Conservation (phyloP, 2,888 invertebrate species). For the Acrobasis suavella region DNA sequence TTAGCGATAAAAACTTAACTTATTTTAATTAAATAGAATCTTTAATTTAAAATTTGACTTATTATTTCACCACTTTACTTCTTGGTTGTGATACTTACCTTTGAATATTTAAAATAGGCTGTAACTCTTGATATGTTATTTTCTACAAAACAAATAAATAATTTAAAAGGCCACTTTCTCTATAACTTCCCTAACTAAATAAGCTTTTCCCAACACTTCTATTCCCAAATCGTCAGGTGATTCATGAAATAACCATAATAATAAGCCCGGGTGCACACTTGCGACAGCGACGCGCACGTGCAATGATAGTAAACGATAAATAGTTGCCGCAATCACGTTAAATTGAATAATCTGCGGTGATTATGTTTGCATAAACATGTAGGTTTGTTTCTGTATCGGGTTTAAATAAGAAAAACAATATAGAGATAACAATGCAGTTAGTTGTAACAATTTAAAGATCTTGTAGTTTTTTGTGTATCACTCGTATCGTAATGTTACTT, state of each 20-base stretch:
- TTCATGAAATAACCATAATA: slow-evolving; percentile 13
- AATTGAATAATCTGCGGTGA: slow-evolving; percentile 21
- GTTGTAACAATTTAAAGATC: not conserved
- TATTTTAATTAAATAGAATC: too few species aligned
- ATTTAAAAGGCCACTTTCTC: too few species aligned
- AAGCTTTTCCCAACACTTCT: not conserved
- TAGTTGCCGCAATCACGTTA: slow-evolving; percentile 18
- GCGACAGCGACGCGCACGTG: slow-evolving; percentile 22
- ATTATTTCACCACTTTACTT: too few species aligned
- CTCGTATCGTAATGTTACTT: too few species aligned
- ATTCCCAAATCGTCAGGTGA: slow-evolving; percentile 16
- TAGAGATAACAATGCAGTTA: not conserved
- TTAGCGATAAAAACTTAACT: too few species aligned
- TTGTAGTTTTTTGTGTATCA: not conserved
- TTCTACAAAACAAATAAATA: too few species aligned
- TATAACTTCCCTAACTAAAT: too few species aligned
- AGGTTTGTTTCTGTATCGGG: slow-evolving; percentile 10
- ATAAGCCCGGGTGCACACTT: slow-evolving; percentile 20
- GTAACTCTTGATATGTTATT: too few species aligned
- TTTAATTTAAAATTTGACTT: too few species aligned
- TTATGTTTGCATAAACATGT: slow-evolving; percentile 24
- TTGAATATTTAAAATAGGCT: too few species aligned
- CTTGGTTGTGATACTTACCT: too few species aligned
- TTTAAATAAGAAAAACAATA: slow-evolving; percentile 4
- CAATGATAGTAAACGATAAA: slow-evolving; percentile 15